phyloP scores from a whole-genome alignment of 1,140 invertebrate species.

The Meteorus sp. region DNA sequence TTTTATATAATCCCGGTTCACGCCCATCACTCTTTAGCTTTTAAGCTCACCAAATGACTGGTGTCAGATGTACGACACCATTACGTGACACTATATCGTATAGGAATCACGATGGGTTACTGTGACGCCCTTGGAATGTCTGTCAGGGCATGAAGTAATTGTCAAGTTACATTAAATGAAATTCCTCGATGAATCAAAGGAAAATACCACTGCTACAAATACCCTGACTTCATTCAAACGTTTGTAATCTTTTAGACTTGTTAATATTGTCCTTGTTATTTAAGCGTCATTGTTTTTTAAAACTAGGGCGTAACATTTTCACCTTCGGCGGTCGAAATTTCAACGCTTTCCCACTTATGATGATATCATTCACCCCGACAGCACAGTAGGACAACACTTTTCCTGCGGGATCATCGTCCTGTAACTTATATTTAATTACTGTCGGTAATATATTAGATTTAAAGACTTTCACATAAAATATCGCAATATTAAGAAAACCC shows the following conservation, averaged over 20 bases:
- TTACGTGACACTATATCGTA: slow-evolving; percentile 14
- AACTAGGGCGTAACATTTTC: not conserved
- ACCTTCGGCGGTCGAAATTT: not conserved
- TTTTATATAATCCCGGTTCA: slow-evolving; percentile 2
- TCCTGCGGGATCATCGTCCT: slow-evolving; percentile 19
- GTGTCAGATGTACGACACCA: slow-evolving; percentile 13
- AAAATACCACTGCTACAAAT: too few species aligned
- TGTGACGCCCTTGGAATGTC: not conserved
- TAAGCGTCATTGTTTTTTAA: too few species aligned
- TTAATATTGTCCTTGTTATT: too few species aligned
- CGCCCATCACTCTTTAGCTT: slow-evolving; percentile 5
- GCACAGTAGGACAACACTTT: slow-evolving; percentile 14
- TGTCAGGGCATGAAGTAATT: not conserved
- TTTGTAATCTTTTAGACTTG: too few species aligned
- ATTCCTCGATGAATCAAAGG: too few species aligned
- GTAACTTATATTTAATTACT: slow-evolving; percentile 56
- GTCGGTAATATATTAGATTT: slow-evolving; percentile 57
- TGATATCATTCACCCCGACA: too few species aligned
- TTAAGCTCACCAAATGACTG: slow-evolving; percentile 10
- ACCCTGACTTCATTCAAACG: not conserved
- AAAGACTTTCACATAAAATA: slow-evolving; percentile 56
- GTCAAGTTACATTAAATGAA: too few species aligned
- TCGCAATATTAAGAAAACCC: slow-evolving; percentile 55
- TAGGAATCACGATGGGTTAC: not conserved
- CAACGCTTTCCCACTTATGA: not conserved